Base-by-base conservation (phyloP, 1,140 invertebrate genomes). In the Heliothis virescens region DNA sequence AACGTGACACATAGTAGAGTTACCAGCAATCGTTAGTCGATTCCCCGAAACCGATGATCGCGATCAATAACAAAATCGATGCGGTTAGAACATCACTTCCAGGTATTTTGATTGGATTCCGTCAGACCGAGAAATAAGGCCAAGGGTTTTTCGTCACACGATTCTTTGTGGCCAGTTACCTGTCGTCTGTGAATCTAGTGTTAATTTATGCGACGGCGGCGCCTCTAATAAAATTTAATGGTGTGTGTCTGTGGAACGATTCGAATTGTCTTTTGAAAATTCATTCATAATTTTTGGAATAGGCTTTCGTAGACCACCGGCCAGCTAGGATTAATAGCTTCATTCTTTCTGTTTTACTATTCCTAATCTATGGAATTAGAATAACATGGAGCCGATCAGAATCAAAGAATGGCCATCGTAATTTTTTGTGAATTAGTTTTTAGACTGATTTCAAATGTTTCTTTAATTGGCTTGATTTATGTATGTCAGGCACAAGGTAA, bases 101-200 rank as follows among this genome's bases (percentile, higher is more conserved):
- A 84, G 83, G 88, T 89, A 91, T 85, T 83, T 82, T 86, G 79
- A 86, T 84, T 82, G 79, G 86, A 81, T 86, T 86, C 83, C 84
- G 78, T 86, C 86, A 87, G 82, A 41, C 74, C 81, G 75, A 82
- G 85, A 83, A 82, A 71, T 26, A 26, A 26, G 21, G 21, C 21
- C 81, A 71, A 59, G 57, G 75, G 55, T 78, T 81, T 82, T 78
- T 79, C 52, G 63, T 53, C 18, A 55, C 52, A 75, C 63, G 62
- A 72, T 81, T 77, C 71, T 82, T 84, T 80, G 79, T 65, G 53
- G 63, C 57, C 67, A 72, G 63, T 53, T 62, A 79, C 62, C 84
- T 88, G 89, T 88, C 89, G 87, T 90, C 87, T 90, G 85, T 83
- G 84, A 90, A 90, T 88, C 82, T 83, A 85, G 86, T 85, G 88